A percentile compares a stretch with the other conserved stretches of the same genome.
Conservation (phyloP, 2,888 invertebrate species). For the Drosophila greeni region DNA sequence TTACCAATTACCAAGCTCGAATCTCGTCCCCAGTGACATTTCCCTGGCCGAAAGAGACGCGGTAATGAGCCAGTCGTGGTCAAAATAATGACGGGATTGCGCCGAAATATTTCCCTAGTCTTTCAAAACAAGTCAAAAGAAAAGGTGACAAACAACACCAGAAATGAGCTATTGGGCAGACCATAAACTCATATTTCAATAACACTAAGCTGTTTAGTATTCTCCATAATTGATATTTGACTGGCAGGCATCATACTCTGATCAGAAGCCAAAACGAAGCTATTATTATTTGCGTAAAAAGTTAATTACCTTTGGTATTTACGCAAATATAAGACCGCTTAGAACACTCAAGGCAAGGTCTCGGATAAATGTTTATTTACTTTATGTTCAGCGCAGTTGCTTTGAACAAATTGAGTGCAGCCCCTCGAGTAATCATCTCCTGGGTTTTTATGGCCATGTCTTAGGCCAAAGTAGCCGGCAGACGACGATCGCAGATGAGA, state of each 20-base stretch:
- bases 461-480: not conserved
- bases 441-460: not conserved
- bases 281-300: not conserved
- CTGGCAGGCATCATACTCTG: too few relatives aligned
- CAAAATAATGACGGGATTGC: conserved; percentile 6
- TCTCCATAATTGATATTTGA: not conserved
- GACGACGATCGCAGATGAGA: conserved; percentile 13
- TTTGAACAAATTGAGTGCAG: not conserved
- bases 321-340: conserved; percentile 1
- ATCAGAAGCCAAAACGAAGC: not conserved
- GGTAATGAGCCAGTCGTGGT: conserved; percentile 5
- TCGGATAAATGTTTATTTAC: conserved; percentile 2
- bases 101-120: not conserved
- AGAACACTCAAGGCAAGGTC: conserved; percentile 6
- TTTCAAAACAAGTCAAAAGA: not conserved
- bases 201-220: not conserved
- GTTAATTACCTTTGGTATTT: conserved; percentile 1
- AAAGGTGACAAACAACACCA: not conserved
- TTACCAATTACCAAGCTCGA: conserved; percentile 8
- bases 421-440: not conserved
- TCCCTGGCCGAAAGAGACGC: not conserved
- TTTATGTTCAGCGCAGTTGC: not conserved
- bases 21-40: conserved; percentile 24
- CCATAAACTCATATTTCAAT: not conserved
- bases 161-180: not conserved